A percentile compares a stretch with the other conserved stretches of the same genome.
These are phyloP conservation scores for Pangasius djambal DNA, from an alignment of 2,797 vertebrate species.

Conservation along the genomic window DNA sequence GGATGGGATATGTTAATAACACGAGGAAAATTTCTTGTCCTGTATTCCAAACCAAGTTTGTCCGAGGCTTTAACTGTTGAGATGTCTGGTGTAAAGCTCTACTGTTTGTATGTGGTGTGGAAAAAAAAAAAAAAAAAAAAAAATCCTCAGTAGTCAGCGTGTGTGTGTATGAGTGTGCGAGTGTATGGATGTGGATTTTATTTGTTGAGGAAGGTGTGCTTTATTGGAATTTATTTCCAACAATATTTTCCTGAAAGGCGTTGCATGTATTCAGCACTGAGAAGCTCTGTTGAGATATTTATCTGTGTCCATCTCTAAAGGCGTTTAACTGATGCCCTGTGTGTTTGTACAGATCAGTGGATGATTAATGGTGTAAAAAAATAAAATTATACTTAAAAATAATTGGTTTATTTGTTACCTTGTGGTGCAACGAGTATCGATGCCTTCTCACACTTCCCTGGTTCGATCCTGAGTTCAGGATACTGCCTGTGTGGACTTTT, in stretches of 20 bases:
- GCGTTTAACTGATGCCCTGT: constrained; percentile 30
- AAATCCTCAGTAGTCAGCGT: constrained; percentile 23
- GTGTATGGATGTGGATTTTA: constrained; percentile 11
- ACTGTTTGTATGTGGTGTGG: constrained; percentile 26
- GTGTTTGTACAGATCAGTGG: constrained; percentile 49
- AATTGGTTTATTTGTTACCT: not conserved
- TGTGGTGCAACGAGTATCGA: not conserved
- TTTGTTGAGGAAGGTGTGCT: constrained; percentile 24
- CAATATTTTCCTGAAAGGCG: constrained; percentile 21
- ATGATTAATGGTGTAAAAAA: constrained; percentile 49
- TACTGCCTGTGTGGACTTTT: not conserved
- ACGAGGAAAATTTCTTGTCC: not conserved
- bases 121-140: not conserved
- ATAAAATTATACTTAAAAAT: constrained; percentile 42
- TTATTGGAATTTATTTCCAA: constrained; percentile 26
- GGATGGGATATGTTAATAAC: not conserved
- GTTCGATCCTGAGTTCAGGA: not conserved
- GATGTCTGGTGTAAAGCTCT: constrained; percentile 37
- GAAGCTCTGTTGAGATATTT: constrained; percentile 33
- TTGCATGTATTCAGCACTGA: constrained; percentile 49
- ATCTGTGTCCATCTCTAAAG: constrained; percentile 30
- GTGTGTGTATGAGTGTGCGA: constrained; percentile 44
- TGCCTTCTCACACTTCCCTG: not conserved
- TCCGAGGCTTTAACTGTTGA: constrained; percentile 22
- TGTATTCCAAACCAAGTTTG: constrained; percentile 18